phyloP scores from a whole-genome alignment of 2,113 vertebrate species.

The Elephas maximus region DNA sequence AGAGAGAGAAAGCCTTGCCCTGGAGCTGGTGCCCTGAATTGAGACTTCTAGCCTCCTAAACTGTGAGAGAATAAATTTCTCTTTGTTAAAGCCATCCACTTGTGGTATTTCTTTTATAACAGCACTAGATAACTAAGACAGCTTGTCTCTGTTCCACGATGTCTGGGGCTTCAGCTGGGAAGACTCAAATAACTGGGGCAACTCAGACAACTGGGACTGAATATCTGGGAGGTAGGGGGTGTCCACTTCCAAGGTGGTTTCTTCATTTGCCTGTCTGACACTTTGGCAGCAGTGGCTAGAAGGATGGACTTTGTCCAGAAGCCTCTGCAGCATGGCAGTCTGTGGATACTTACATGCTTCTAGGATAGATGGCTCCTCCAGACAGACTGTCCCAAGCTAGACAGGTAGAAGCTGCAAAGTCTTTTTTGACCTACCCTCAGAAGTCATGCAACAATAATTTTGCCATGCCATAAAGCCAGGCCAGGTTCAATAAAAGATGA shows the following conservation, averaged over 20 bases:
- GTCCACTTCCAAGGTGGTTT: not conserved
- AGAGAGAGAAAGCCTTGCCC: too few species aligned
- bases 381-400: rapidly evolving
- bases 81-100: too few species aligned
- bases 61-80: too few species aligned
- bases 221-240: not conserved
- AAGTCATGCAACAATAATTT: not conserved
- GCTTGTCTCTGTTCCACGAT: too few species aligned
- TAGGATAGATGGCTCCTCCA: not conserved
- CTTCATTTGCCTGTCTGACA: not conserved
- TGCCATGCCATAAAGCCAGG: not conserved
- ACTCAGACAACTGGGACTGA: too few species aligned
- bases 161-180: not conserved
- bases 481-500: rapidly evolving
- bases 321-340: not conserved
- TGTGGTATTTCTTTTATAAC: too few species aligned
- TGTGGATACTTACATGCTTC: not conserved
- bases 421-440: not conserved
- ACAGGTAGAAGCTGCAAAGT: not conserved
- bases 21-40: too few species aligned
- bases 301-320: not conserved
- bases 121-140: too few species aligned
- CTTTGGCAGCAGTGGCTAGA: not conserved
- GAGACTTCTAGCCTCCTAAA: too few species aligned
- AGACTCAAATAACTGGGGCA: not conserved